Conservation (phyloP, 1,140 invertebrate species). For the Aphidius ervi region DNA sequence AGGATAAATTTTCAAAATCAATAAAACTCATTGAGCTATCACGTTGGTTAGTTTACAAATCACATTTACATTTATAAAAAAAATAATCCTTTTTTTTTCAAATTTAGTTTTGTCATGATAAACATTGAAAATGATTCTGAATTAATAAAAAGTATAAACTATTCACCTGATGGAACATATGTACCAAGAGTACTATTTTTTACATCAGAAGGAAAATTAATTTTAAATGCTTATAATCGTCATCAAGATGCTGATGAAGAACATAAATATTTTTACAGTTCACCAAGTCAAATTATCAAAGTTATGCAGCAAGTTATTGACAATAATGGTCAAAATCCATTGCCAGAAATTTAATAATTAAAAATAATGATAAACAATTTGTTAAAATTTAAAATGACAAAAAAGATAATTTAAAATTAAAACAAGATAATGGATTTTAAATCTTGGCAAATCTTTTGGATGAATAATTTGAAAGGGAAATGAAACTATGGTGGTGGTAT, state of each 20-base stretch:
- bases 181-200: constrained; percentile 45
- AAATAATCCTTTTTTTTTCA: neutral
- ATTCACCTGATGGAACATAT: constrained; percentile 40
- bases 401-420: constrained; percentile 18
- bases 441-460: constrained; percentile 27
- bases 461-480: too few species aligned
- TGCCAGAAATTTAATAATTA: constrained; percentile 21
- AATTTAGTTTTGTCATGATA: constrained; percentile 39
- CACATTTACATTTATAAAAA: too few species aligned
- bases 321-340: constrained; percentile 4
- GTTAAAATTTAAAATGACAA: neutral
- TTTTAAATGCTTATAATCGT: constrained; percentile 36
- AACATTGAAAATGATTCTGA: constrained; percentile 32
- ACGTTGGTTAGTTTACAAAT: constrained; percentile 25
- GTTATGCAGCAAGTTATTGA: constrained; percentile 38
- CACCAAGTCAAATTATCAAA: constrained; percentile 32
- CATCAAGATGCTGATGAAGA: constrained; percentile 28
- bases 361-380: constrained; percentile 15
- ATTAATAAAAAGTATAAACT: constrained; percentile 25
- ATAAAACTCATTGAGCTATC: constrained; percentile 37
- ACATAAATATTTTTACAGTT: constrained; percentile 38
- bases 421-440: too few species aligned
- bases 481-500: too few species aligned
- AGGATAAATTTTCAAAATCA: constrained; percentile 35
- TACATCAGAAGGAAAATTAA: constrained; percentile 35